Evolutionary conservation across 2,888 invertebrate species (phyloP), one percentile per base, ranked within the genome.

Genomic region (Syrphus vitripennis): DNA sequence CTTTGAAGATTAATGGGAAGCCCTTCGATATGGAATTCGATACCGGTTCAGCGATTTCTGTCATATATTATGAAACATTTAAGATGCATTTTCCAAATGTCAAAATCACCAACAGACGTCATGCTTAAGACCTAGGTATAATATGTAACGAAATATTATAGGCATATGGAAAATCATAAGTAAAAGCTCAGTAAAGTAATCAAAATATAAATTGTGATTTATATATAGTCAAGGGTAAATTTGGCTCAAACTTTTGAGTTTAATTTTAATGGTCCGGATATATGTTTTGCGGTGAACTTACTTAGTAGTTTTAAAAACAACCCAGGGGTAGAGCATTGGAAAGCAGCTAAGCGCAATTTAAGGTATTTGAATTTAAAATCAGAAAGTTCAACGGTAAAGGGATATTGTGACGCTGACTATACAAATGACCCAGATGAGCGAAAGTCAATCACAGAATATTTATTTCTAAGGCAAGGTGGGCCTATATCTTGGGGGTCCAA

Each of bases 181-280:
- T 63, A 24, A 21, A 63, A 9, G 42, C 42, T 42, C n/a, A 24
- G n/a, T 40, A 37, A 4, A 14, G 26, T 53, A 26, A 12, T 14
- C 53, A 14, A 14, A 53, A 53, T 14, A 26, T 53, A 26, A 53
- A 42, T 14, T 37, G 63, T 9, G 42, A 42, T 42, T 24, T 63
- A 21, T 63, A 63, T 24, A 42, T 63, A 37, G 63, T 63, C 24
- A 63, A 63, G 40, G 40, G 40, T 63, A 40, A 34, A 63, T 63
- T 63, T 6, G 63, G 50, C 50, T 50, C 50, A 50, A 50, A 1
- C 9, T 50, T 24, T 50, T 50, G 24, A 19, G 19, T 10, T 9
- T 34, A 16, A 10, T 34, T 3, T 12, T 34, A 16, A 26, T 57
- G n/a, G n/a, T n/a, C n/a, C n/a, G n/a, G n/a, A 29, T 29, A 29